Evolutionary conservation across 2,888 invertebrate species (phyloP).

Genomic region (Drosophila anomelani): DNA sequence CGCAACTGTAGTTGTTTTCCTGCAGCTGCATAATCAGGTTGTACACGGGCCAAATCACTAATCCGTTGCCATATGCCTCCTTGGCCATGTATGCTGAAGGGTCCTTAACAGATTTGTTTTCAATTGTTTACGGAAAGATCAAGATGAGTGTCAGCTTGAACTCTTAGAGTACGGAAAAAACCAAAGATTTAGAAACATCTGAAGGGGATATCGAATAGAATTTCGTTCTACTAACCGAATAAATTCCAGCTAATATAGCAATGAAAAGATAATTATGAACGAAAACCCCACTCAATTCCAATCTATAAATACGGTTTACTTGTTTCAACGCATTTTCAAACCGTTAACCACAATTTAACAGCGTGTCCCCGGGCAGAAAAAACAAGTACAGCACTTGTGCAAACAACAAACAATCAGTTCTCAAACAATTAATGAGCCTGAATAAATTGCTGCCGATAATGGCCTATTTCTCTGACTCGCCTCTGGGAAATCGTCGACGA

Average conservation of each 20-base stretch:
- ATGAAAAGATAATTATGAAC: not conserved
- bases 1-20: constrained; percentile 41
- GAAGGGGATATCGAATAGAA: too few species aligned
- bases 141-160: constrained; percentile 12
- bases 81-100: constrained; percentile 24
- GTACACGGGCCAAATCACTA: constrained; percentile 48
- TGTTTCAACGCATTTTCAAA: constrained; percentile 22
- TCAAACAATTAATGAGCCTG: constrained; percentile 60
- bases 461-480: constrained; percentile 48
- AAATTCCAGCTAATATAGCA: not conserved
- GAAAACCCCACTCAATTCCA: not conserved
- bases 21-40: constrained; percentile 59
- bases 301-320: constrained; percentile 36
- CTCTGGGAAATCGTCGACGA: constrained; percentile 26
- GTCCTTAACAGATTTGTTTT: constrained; percentile 33
- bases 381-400: constrained; percentile 13
- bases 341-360: constrained; percentile 46
- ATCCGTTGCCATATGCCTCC: constrained; percentile 43
- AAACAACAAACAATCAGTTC: constrained; percentile 39
- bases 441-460: constrained; percentile 71
- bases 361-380: constrained; percentile 14
- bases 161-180: not conserved
- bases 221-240: not conserved
- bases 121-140: constrained; percentile 29
- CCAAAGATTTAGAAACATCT: not conserved